phyloP scores from a whole-genome alignment of 2,797 vertebrate species.

The Parauchenoglanis ngamensis region DNA sequence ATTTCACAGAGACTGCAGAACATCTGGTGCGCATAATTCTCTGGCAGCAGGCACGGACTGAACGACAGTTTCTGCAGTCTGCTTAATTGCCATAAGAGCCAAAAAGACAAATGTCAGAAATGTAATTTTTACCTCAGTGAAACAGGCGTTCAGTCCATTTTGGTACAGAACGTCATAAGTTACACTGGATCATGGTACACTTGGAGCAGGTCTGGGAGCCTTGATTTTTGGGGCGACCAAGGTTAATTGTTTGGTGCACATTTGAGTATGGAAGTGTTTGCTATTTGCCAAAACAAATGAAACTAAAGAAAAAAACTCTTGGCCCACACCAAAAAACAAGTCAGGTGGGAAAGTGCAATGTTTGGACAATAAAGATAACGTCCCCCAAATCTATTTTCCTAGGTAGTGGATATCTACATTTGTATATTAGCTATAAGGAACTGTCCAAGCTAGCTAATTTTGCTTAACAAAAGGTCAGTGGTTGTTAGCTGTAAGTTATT shows the following conservation, averaged over 20 bases:
- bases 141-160: not conserved
- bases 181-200: not conserved
- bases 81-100: conserved; percentile 8
- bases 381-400: not conserved
- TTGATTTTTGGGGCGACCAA: not conserved
- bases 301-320: not conserved
- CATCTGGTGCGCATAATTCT: conserved; percentile 22
- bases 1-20: conserved; percentile 19
- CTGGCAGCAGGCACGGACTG: not conserved
- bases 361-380: not conserved
- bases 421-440: not conserved
- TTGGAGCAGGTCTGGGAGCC: not conserved
- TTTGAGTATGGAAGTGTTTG: not conserved
- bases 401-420: not conserved
- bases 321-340: not conserved
- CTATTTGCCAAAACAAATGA: not conserved
- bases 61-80: conserved; percentile 10
- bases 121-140: not conserved
- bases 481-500: not conserved
- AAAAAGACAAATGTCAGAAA: not conserved
- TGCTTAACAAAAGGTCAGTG: not conserved
- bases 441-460: not conserved
- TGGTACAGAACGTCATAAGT: not conserved
- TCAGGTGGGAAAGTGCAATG: not conserved
- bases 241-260: not conserved